Percentiles rank a stretch among this genome's conserved stretches.
Conservation (phyloP, 2,888 invertebrate species). For the Lasioglossum marginatum region DNA sequence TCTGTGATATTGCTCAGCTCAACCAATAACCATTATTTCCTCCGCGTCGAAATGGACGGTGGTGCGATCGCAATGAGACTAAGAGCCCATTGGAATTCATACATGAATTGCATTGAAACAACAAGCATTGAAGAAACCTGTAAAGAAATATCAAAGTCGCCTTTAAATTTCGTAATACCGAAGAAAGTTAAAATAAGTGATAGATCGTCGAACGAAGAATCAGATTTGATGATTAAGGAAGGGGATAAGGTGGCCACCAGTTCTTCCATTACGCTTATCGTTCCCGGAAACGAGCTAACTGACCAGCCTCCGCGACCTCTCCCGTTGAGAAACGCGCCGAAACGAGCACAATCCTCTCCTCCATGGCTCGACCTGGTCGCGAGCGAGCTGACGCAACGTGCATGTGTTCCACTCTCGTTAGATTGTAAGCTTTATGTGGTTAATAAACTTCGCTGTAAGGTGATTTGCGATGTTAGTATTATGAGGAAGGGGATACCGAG, state of each 20-base stretch:
- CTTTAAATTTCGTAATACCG: slow-evolving; percentile 37
- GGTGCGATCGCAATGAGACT: slow-evolving; percentile 64
- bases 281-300: slow-evolving; percentile 82
- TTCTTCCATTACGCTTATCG: slow-evolving; percentile 85
- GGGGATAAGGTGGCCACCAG: slow-evolving; percentile 76
- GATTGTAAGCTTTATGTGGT: slow-evolving; percentile 78
- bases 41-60: slow-evolving; percentile 67
- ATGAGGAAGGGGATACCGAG: slow-evolving; percentile 51
- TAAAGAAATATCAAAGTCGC: slow-evolving; percentile 33
- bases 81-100: slow-evolving; percentile 32
- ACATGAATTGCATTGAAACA: background rate
- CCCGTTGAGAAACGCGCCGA: slow-evolving; percentile 70
- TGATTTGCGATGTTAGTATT: slow-evolving; percentile 54
- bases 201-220: slow-evolving; percentile 48
- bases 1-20: slow-evolving; percentile 85
- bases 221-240: slow-evolving; percentile 64
- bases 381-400: slow-evolving; percentile 82
- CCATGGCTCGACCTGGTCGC: slow-evolving; percentile 79
- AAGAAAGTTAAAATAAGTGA: slow-evolving; percentile 28
- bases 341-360: slow-evolving; percentile 76
- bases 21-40: slow-evolving; percentile 83
- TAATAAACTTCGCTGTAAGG: slow-evolving; percentile 61
- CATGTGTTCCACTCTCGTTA: slow-evolving; percentile 84
- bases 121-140: slow-evolving; percentile 14
- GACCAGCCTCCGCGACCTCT: slow-evolving; percentile 80